Evolutionary conservation across 2,113 vertebrate species (phyloP).

Genomic region (Pelusios castaneus): DNA sequence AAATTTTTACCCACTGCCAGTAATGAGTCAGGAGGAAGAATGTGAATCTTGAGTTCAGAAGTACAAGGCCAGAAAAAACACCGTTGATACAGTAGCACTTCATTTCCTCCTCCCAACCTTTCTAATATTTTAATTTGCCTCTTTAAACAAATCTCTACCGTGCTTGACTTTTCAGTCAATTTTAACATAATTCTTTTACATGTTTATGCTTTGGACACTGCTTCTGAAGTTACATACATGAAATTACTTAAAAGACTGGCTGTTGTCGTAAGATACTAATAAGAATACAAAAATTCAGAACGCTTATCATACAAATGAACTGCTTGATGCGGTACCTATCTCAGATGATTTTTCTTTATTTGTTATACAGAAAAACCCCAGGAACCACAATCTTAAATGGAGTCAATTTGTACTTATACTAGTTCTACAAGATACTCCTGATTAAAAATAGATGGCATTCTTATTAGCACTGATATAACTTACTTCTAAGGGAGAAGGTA

Average conservation of each 20-base stretch:
- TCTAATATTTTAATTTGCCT: not conserved
- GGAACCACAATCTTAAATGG: not conserved
- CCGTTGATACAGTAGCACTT: fast-evolving
- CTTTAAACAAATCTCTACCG: not conserved
- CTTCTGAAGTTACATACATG: not conserved
- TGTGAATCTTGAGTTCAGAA: not conserved
- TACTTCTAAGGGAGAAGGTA: not conserved
- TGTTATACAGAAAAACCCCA: not conserved
- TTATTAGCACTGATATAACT: not conserved
- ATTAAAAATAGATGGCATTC: not conserved
- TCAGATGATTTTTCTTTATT: not conserved
- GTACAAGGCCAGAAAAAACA: not conserved
- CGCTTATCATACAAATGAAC: not conserved
- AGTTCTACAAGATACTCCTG: not conserved
- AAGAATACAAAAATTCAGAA: not conserved
- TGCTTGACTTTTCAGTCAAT: not conserved
- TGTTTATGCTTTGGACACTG: not conserved
- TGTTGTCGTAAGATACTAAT: not conserved
- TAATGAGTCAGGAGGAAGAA: not conserved
- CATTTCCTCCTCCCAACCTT: not conserved
- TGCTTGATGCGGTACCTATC: not conserved
- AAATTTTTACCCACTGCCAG: not conserved
- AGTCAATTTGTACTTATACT: not conserved
- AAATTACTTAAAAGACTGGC: not conserved
- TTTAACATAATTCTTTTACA: not conserved